Percentiles rank a stretch among this genome's conserved stretches.
phyloP scores from a whole-genome alignment of 2,888 invertebrate genomes.

The Miltochrista miniata region DNA sequence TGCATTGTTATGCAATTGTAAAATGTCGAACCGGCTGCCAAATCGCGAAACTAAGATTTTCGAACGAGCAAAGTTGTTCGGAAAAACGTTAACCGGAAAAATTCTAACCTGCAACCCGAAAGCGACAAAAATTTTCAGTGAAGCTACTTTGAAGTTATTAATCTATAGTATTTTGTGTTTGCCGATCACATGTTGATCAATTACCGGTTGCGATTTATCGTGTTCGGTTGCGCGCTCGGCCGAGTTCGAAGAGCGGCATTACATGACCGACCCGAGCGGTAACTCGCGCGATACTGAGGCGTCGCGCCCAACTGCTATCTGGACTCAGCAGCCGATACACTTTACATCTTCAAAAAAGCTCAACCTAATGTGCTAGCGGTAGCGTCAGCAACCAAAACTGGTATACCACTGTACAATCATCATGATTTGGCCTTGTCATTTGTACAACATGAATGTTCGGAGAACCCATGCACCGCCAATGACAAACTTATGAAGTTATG shows the following conservation, averaged over 20 bases:
- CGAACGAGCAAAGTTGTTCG: constrained; percentile 49
- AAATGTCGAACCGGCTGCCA: constrained; percentile 57
- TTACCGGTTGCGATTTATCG: constrained; percentile 66
- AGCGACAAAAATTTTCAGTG: constrained; percentile 40
- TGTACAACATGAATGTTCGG: constrained; percentile 29
- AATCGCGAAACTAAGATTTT: constrained; percentile 59
- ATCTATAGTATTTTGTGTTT: constrained; percentile 60
- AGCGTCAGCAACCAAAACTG: constrained; percentile 48
- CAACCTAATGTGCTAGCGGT: constrained; percentile 42
- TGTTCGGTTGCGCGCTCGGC: constrained; percentile 54
- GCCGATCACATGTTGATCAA: constrained; percentile 57
- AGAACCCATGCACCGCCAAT: constrained; percentile 41
- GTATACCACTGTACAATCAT: constrained; percentile 40
- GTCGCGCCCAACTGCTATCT: constrained; percentile 49
- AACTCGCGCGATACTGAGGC: constrained; percentile 72
- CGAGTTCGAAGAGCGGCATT: constrained; percentile 47
- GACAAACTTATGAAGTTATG: constrained; percentile 30
- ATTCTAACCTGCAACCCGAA: constrained; percentile 51
- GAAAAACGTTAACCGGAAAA: constrained; percentile 61
- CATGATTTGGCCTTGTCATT: constrained; percentile 33
- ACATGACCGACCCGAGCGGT: constrained; percentile 61
- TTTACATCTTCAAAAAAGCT: constrained; percentile 62
- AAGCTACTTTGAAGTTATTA: constrained; percentile 42
- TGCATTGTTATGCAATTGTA: constrained; percentile 79
- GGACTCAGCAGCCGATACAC: constrained; percentile 55